These are phyloP conservation scores for Anolis apletophallus DNA, from an alignment of 2,797 vertebrate species.

Conservation along the genomic window DNA sequence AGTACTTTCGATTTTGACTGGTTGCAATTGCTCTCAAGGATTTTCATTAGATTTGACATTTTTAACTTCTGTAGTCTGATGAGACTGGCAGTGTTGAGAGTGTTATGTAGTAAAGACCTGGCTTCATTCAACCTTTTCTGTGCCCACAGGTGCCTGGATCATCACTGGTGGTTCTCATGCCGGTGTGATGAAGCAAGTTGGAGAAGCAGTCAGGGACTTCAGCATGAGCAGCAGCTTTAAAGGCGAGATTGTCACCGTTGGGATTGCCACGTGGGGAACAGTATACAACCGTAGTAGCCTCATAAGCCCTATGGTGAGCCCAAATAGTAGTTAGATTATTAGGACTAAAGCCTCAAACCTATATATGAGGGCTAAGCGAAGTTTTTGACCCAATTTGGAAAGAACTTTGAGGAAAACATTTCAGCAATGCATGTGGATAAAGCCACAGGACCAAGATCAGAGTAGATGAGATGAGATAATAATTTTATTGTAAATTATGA, in stretches of 20 bases:
- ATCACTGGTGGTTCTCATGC: slow-evolving; percentile 92
- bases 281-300: slow-evolving; percentile 87
- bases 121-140: slow-evolving; percentile 32
- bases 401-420: background rate
- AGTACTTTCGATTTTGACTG: no score
- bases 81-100: no score
- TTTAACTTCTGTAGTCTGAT: no score
- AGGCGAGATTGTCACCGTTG: slow-evolving; percentile 87
- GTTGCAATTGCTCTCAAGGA: no score
- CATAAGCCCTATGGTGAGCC: slow-evolving; percentile 78
- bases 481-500: no score
- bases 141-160: slow-evolving; percentile 91
- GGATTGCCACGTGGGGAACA: slow-evolving; percentile 92
- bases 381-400: background rate
- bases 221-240: slow-evolving; percentile 82
- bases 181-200: slow-evolving; percentile 98
- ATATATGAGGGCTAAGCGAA: background rate
- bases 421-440: background rate
- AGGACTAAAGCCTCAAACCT: background rate
- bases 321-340: background rate
- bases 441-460: no score
- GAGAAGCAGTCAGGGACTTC: slow-evolving; percentile 89
- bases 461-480: no score
- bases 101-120: background rate
- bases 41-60: no score